phyloP scores from a whole-genome alignment of 2,888 invertebrate genomes.

The Meloe dianella region DNA sequence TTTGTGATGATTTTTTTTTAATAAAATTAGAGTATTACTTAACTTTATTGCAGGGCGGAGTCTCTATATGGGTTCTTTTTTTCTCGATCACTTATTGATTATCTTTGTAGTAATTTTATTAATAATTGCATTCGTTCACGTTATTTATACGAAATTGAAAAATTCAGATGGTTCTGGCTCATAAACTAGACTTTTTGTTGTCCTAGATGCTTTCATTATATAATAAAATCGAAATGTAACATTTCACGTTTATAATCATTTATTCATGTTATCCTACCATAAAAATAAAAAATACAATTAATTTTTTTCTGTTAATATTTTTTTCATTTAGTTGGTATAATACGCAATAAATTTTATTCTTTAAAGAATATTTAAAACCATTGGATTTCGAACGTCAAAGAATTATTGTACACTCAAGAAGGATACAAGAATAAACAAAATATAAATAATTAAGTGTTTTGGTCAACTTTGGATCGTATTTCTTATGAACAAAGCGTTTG shows the following conservation, averaged over 20 bases:
- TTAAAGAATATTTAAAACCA: constrained; percentile 19
- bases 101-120: constrained; percentile 8
- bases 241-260: not conserved
- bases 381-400: constrained; percentile 25
- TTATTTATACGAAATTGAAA: constrained; percentile 15
- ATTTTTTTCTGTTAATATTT: no score
- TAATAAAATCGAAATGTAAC: constrained; percentile 13
- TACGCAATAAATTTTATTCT: constrained; percentile 24
- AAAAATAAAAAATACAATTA: not conserved
- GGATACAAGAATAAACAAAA: constrained; percentile 30
- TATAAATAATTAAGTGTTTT: constrained; percentile 32
- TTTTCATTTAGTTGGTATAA: not conserved
- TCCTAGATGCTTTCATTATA: constrained; percentile 14
- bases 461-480: constrained; percentile 28
- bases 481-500: constrained; percentile 27
- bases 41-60: constrained; percentile 3
- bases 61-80: not conserved
- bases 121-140: constrained; percentile 9
- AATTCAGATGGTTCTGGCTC: constrained; percentile 7
- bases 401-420: constrained; percentile 31
- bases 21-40: constrained; percentile 5
- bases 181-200: constrained; percentile 16
- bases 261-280: not conserved
- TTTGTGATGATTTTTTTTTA: not conserved
- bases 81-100: constrained; percentile 4